Evolutionary conservation across 2,888 invertebrate species (phyloP).

Genomic region (Drosophila rubida): DNA sequence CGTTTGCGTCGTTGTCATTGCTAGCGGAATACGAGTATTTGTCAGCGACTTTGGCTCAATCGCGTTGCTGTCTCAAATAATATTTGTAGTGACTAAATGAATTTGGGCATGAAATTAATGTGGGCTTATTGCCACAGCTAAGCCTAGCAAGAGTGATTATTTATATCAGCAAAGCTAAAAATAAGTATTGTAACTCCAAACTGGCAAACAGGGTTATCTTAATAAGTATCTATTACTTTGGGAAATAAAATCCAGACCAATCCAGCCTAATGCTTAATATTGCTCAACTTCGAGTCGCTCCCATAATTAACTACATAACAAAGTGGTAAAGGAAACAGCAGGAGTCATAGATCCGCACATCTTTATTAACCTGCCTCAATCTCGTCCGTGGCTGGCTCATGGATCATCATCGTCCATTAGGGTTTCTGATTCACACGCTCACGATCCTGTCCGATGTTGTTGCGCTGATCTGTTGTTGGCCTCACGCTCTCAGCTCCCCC

Average conservation of each 20-base stretch:
- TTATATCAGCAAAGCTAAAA: background rate
- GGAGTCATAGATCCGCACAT: constrained; percentile 9
- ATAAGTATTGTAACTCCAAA: background rate
- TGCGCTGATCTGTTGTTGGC: constrained; percentile 53
- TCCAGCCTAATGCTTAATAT: too few relatives aligned
- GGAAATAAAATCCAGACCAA: too few relatives aligned
- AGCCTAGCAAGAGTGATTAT: too few relatives aligned
- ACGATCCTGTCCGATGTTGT: constrained; percentile 61
- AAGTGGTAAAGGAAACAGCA: background rate
- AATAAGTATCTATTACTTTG: too few relatives aligned
- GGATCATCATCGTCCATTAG: constrained; percentile 10
- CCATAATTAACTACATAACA: background rate
- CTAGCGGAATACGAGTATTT: background rate
- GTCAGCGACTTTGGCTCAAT: constrained; percentile 10
- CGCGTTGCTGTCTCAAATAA: constrained; percentile 12
- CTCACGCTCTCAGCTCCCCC: constrained; percentile 64
- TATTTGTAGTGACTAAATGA: constrained; percentile 26
- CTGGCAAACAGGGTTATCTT: too few relatives aligned
- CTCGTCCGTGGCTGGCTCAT: background rate
- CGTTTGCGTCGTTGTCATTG: background rate
- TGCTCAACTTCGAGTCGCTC: too few relatives aligned
- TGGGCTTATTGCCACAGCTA: too few relatives aligned
- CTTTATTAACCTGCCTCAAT: constrained; percentile 17
- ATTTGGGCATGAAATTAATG: background rate
- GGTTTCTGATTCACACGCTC: constrained; percentile 70